phyloP scores from a whole-genome alignment of 2,888 invertebrate species.

The Pristionchus mayeri region DNA sequence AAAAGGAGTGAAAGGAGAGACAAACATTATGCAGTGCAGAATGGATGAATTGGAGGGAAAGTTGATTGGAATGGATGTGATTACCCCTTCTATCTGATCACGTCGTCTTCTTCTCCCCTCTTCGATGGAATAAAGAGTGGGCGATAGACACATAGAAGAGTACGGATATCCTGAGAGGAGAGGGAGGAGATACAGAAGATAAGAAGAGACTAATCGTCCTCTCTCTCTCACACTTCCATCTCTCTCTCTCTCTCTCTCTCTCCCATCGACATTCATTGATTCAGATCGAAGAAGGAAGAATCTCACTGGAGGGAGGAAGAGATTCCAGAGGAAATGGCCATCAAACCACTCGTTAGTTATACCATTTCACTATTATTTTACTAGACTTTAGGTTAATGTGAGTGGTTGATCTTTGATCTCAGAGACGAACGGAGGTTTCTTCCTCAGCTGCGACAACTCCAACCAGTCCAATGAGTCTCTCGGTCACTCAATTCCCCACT shows the following conservation, averaged over 20 bases:
- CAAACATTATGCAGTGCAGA: background rate
- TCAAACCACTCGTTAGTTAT: constrained; percentile 18
- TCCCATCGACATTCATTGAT: background rate
- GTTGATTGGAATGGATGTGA: background rate
- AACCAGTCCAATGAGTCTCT: background rate
- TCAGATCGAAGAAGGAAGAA: background rate
- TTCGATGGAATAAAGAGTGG: background rate
- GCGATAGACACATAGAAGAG: constrained; percentile 6
- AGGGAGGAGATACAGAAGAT: constrained; percentile 5
- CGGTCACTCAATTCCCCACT: background rate
- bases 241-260: background rate
- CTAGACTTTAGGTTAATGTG: background rate
- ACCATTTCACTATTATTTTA: background rate
- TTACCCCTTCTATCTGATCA: background rate
- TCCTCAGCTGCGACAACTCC: constrained; percentile 16
- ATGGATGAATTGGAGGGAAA: background rate
- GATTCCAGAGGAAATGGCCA: background rate
- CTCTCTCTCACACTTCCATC: background rate
- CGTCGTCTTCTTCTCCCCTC: background rate
- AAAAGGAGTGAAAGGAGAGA: background rate
- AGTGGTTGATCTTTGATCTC: background rate
- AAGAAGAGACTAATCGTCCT: constrained; percentile 24
- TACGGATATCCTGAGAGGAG: constrained; percentile 31
- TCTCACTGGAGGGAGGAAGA: background rate
- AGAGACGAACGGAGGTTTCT: constrained; percentile 25